These are phyloP conservation scores for Keiferia lycopersicella DNA, from an alignment of 2,888 invertebrate genomes.

Conservation along the genomic window DNA sequence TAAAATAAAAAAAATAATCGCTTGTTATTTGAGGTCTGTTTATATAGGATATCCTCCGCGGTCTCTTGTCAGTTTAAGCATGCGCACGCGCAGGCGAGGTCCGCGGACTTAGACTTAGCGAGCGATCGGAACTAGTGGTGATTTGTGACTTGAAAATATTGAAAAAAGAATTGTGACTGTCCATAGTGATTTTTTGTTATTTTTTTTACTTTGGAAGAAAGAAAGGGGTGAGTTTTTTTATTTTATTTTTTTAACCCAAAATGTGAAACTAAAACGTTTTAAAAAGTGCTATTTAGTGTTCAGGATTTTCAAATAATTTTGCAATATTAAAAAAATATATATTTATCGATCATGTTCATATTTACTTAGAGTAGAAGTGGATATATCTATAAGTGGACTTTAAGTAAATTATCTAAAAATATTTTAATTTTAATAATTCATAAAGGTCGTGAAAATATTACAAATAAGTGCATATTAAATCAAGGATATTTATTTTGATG, in stretches of 20 bases:
- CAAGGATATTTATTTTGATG: too few relatives aligned
- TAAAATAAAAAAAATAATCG: slow-evolving; percentile 13
- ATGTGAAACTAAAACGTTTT: too few relatives aligned
- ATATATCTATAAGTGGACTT: too few relatives aligned
- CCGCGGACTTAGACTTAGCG: slow-evolving; percentile 7
- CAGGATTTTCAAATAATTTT: too few relatives aligned
- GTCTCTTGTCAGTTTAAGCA: slow-evolving; percentile 12
- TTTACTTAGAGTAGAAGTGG: too few relatives aligned
- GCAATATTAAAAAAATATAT: too few relatives aligned
- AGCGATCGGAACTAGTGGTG: slow-evolving; percentile 1
- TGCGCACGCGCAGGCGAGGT: slow-evolving; percentile 14
- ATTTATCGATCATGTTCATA: too few relatives aligned
- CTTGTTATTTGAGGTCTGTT: slow-evolving; percentile 12
- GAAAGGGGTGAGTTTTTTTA: not conserved
- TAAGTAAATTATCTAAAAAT: too few relatives aligned
- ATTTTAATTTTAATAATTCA: too few relatives aligned
- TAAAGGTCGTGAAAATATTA: too few relatives aligned
- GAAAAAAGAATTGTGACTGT: not conserved
- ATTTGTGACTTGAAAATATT: slow-evolving; percentile 2
- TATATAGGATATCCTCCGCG: slow-evolving; percentile 22
- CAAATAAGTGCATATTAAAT: too few relatives aligned
- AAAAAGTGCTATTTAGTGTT: too few relatives aligned
- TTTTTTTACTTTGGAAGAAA: not conserved
- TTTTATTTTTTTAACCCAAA: not conserved
- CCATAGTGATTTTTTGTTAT: not conserved